phyloP scores from a whole-genome alignment of 2,113 vertebrate species.

The Leptobrachium leishanense region DNA sequence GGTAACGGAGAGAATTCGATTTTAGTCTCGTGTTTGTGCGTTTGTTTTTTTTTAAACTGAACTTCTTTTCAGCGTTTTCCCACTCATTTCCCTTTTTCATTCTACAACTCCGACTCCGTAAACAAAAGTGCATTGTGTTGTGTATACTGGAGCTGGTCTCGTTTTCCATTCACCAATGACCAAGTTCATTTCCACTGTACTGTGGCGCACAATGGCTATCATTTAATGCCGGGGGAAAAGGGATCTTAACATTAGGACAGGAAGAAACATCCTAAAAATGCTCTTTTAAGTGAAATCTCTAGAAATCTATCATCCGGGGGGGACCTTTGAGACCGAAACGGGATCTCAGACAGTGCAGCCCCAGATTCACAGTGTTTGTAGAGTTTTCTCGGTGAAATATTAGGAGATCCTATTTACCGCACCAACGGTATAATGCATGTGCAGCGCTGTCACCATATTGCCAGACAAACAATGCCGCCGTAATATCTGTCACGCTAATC shows the following conservation, averaged over 20 bases:
- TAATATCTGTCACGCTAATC: too few species aligned
- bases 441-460: too few species aligned
- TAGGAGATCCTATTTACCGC: constrained; percentile 43
- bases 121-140: constrained; percentile 61
- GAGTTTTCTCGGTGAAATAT: constrained; percentile 41
- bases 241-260: constrained; percentile 28
- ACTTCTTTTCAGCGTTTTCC: constrained; percentile 54
- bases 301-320: constrained; percentile 39
- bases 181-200: constrained; percentile 54
- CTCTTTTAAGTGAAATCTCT: constrained; percentile 52
- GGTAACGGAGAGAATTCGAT: constrained; percentile 54
- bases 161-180: constrained; percentile 54
- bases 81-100: constrained; percentile 48
- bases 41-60: constrained; percentile 30
- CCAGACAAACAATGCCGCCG: too few species aligned
- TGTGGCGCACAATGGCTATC: constrained; percentile 50
- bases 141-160: constrained; percentile 51
- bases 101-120: constrained; percentile 59
- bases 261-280: constrained; percentile 48
- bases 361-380: constrained; percentile 51
- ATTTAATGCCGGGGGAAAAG: constrained; percentile 52
- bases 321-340: constrained; percentile 46
- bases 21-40: too few species aligned
- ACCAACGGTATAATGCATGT: constrained; percentile 41
- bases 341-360: constrained; percentile 49